Percentiles rank a stretch among this genome's conserved stretches.
Conservation (phyloP, 37 sponge, comb jelly and placozoan species). For the Haliclona indistincta region DNA sequence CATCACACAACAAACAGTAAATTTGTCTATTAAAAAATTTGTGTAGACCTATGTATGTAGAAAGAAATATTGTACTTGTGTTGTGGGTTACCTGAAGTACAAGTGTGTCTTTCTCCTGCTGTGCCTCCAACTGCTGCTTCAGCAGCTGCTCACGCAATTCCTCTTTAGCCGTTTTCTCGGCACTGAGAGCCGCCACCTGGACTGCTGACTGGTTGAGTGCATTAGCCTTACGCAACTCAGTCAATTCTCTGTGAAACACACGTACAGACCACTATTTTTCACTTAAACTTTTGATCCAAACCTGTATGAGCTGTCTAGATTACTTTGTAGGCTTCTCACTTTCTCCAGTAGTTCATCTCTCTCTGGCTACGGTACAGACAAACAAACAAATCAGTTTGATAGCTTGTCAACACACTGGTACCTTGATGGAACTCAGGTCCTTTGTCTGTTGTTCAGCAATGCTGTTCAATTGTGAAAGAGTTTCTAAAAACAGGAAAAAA, state of each 20-base stretch:
- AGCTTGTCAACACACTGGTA: constrained; percentile 2
- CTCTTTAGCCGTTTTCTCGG: constrained; percentile 66
- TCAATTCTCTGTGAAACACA: constrained; percentile 63
- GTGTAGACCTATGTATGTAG: no score
- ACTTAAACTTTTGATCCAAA: constrained; percentile 4
- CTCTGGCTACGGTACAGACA: constrained; percentile 43
- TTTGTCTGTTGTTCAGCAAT: constrained; percentile 82
- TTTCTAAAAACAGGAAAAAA: constrained; percentile 27
- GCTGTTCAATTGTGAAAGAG: constrained; percentile 67
- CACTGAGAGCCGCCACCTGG: constrained; percentile 74
- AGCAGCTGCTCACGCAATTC: constrained; percentile 65
- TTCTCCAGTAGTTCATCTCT: constrained; percentile 63
- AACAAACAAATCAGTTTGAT: not conserved
- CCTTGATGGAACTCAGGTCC: constrained; percentile 68
- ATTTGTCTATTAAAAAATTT: no score
- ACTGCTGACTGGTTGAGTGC: constrained; percentile 73
- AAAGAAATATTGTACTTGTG: no score
- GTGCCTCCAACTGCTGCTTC: constrained; percentile 41
- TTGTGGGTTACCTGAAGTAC: constrained; percentile 77
- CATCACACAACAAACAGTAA: no score
- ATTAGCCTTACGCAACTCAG: constrained; percentile 75
- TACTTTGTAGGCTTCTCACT: constrained; percentile 65
- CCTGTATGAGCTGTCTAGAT: constrained; percentile 87
- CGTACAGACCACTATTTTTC: not conserved
- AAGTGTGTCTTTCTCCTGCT: constrained; percentile 67